phyloP scores from a whole-genome alignment of 2,797 vertebrate species.

The Squalus acanthias region DNA sequence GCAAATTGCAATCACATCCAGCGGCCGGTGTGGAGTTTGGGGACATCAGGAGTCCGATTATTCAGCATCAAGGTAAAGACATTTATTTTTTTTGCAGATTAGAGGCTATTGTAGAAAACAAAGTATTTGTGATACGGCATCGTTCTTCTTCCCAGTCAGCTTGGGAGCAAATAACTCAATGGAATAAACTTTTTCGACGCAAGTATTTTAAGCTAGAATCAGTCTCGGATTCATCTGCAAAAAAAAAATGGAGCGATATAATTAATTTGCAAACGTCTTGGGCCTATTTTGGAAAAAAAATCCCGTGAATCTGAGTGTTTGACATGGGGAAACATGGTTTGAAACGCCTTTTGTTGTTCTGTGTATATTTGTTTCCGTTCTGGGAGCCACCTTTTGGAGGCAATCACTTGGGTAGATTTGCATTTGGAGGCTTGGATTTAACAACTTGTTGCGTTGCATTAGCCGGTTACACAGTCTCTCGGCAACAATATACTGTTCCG shows the following conservation, averaged over 20 bases:
- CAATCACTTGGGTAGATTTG: not conserved
- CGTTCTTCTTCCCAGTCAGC: too few species aligned
- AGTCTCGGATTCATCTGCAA: not conserved
- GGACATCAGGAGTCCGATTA: slow-evolving; percentile 55
- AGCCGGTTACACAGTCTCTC: too few species aligned
- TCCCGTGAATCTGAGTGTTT: not conserved
- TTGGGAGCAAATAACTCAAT: not conserved
- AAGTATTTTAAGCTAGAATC: not conserved
- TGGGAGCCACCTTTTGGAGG: not conserved
- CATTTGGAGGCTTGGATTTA: not conserved
- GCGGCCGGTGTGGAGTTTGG: slow-evolving; percentile 49
- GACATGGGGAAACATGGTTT: not conserved
- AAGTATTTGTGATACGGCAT: not conserved
- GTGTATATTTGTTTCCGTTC: not conserved
- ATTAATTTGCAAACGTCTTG: not conserved
- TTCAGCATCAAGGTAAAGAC: slow-evolving; percentile 76
- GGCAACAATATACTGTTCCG: too few species aligned
- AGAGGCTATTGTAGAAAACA: not conserved
- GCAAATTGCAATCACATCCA: slow-evolving; percentile 51
- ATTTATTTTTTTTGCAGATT: not conserved
- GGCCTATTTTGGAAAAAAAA: not conserved
- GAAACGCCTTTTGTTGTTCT: not conserved
- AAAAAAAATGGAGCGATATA: not conserved
- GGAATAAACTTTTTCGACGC: not conserved
- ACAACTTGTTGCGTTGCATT: too few species aligned